Conservation (phyloP, 2,888 invertebrate genomes). For the Epinotia bilunana region DNA sequence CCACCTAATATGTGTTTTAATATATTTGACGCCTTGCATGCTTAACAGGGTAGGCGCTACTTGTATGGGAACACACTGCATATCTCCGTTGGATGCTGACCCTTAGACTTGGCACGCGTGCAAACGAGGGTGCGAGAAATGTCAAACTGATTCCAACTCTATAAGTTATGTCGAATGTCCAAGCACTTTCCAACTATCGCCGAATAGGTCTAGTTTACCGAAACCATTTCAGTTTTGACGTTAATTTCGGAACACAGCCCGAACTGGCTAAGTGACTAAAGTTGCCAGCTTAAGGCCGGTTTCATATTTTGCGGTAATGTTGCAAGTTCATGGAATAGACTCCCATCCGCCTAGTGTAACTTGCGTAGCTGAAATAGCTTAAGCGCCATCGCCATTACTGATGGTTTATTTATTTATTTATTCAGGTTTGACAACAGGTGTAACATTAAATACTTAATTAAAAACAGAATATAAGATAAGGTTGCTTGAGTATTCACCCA, state of each 20-base stretch:
- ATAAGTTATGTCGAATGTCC: background rate
- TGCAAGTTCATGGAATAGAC: conserved; percentile 36
- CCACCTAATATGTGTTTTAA: too few relatives aligned
- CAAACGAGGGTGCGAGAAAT: background rate
- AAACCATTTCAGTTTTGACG: conserved; percentile 39
- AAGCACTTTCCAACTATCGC: conserved; percentile 24
- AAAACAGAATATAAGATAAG: too few relatives aligned
- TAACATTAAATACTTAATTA: too few relatives aligned
- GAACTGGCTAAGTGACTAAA: conserved; percentile 41
- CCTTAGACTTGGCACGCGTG: background rate
- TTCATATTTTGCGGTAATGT: conserved; percentile 42
- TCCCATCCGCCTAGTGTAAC: conserved; percentile 3
- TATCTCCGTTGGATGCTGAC: too few relatives aligned
- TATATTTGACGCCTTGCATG: too few relatives aligned
- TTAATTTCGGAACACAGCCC: conserved; percentile 37
- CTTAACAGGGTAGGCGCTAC: too few relatives aligned
- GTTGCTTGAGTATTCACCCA: too few relatives aligned
- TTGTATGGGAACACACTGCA: too few relatives aligned
- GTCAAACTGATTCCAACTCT: background rate
- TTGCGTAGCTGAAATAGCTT: background rate
- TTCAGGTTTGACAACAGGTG: too few relatives aligned
- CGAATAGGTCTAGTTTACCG: conserved; percentile 41
- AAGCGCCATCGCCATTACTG: background rate
- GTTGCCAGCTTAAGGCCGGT: conserved; percentile 36
- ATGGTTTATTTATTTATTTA: too few relatives aligned